These are phyloP conservation scores for Bhutanitis thaidina DNA, from an alignment of 2,888 invertebrate species.

Conservation along the genomic window DNA sequence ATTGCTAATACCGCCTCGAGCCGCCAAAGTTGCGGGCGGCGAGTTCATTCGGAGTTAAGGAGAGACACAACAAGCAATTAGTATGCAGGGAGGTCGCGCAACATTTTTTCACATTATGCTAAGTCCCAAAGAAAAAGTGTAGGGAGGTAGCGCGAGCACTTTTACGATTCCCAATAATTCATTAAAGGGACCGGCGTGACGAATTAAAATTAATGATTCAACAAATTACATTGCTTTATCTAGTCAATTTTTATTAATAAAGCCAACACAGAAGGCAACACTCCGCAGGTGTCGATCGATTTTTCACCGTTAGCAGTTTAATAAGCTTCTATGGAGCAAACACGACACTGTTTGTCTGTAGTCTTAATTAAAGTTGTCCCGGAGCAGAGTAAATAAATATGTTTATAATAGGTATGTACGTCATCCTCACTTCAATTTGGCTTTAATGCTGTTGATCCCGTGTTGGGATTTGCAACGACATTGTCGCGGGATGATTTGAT, in stretches of 20 bases:
- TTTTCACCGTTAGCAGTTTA: constrained; percentile 12
- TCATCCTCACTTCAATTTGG: constrained; percentile 63
- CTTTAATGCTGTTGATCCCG: constrained; percentile 73
- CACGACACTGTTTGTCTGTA: constrained; percentile 5
- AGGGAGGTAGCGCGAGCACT: constrained; percentile 49
- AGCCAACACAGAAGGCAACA: constrained; percentile 53
- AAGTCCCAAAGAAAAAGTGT: constrained; percentile 72
- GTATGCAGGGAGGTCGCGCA: constrained; percentile 70
- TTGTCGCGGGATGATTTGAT: constrained; percentile 75
- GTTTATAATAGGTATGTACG: constrained; percentile 30
- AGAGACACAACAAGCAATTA: constrained; percentile 75
- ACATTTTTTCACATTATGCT: constrained; percentile 79
- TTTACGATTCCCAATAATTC: constrained; percentile 75
- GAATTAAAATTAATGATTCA: constrained; percentile 80
- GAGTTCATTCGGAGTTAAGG: constrained; percentile 58
- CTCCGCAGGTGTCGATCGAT: constrained; percentile 54
- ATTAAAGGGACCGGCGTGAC: constrained; percentile 73
- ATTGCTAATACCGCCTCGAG: constrained; percentile 70
- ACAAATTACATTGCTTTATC: constrained; percentile 64
- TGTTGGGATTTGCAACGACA: constrained; percentile 71
- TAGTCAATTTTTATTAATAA: constrained; percentile 68
- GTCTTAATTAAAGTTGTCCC: constrained; percentile 11
- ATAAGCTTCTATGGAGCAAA: constrained; percentile 1
- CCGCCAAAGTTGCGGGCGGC: constrained; percentile 55
- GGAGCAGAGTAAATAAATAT: constrained; percentile 12